A percentile compares a stretch with the other conserved stretches of the same genome.
phyloP scores from a whole-genome alignment of 2,113 vertebrate genomes.

The Gnathonemus longibarbis region DNA sequence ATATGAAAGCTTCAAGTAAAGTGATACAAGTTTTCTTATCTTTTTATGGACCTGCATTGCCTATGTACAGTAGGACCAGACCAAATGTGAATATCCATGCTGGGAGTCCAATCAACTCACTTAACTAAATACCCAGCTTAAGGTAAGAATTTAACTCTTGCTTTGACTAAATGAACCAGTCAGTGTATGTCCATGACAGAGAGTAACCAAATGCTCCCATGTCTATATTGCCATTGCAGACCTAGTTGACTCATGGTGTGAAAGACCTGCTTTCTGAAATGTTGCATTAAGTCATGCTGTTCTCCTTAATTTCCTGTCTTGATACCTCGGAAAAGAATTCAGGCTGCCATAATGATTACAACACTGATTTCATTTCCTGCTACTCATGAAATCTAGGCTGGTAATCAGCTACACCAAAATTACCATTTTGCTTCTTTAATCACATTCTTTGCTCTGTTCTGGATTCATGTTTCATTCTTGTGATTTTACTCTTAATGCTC shows the following conservation, averaged over 20 bases:
- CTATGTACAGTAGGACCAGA: background rate
- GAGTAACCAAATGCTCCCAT: background rate
- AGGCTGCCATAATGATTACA: constrained; percentile 10
- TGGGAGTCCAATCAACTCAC: background rate
- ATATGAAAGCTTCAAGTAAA: background rate
- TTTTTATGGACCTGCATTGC: background rate
- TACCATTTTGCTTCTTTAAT: background rate
- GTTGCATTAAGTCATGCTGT: constrained; percentile 45
- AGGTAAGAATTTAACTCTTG: background rate
- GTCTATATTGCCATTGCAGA: background rate
- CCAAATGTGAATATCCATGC: background rate
- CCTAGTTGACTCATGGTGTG: constrained; percentile 20
- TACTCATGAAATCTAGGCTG: background rate
- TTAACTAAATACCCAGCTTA: background rate
- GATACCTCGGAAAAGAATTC: constrained; percentile 36
- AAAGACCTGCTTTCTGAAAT: constrained; percentile 20
- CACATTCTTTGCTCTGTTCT: background rate
- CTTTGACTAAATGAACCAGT: background rate
- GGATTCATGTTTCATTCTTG: background rate
- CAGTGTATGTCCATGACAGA: background rate
- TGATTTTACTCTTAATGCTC: constrained; percentile 1
- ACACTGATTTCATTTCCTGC: constrained; percentile 13
- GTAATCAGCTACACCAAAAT: background rate
- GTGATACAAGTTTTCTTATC: background rate
- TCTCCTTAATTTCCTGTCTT: constrained; percentile 59